Conservation (phyloP, 2,888 invertebrate genomes). For the Ernsta delagoae region DNA sequence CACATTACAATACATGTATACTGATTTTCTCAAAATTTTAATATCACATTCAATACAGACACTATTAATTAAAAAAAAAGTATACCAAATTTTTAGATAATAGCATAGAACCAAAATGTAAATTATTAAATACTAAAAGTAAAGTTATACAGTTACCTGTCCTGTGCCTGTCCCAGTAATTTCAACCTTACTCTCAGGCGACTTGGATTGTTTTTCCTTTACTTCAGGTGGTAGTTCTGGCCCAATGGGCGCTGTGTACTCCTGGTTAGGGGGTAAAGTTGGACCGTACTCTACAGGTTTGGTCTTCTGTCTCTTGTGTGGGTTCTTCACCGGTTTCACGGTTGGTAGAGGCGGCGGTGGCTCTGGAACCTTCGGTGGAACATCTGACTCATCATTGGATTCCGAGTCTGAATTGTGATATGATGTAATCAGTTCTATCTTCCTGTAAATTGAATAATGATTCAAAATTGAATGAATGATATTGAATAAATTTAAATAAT, state of each 20-base stretch:
- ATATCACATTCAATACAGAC: too few relatives aligned
- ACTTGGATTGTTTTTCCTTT: constrained; percentile 45
- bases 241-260: constrained; percentile 70
- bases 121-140: too few relatives aligned
- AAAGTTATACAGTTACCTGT: constrained; percentile 1
- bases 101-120: too few relatives aligned
- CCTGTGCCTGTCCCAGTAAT: constrained; percentile 35
- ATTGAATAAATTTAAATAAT: too few relatives aligned
- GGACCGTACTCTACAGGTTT: constrained; percentile 68
- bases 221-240: constrained; percentile 67
- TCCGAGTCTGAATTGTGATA: constrained; percentile 83
- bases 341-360: constrained; percentile 45
- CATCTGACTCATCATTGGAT: constrained; percentile 76
- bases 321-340: constrained; percentile 46
- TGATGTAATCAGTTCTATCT: constrained; percentile 85
- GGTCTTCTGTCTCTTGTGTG: constrained; percentile 60
- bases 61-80: too few relatives aligned
- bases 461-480: too few relatives aligned
- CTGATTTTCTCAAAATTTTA: too few relatives aligned
- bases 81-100: too few relatives aligned
- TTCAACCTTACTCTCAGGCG: constrained; percentile 46
- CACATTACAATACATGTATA: too few relatives aligned
- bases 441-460: constrained; percentile 60
- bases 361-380: constrained; percentile 48
- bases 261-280: constrained; percentile 62